Conservation (phyloP, 2,113 vertebrate species). For the Calidris pygmaea region DNA sequence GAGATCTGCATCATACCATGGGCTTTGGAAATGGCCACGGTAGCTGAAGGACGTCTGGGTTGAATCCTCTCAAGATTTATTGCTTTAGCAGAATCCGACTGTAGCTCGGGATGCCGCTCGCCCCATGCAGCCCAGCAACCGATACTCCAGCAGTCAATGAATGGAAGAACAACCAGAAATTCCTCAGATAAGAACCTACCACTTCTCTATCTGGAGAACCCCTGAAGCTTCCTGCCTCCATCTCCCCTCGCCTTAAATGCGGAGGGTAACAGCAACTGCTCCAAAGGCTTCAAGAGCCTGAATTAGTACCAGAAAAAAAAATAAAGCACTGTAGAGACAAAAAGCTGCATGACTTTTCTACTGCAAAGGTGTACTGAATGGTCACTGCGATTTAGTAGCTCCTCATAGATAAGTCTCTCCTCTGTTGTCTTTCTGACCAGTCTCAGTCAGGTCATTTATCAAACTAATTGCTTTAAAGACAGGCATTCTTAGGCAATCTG, state of each 20-base stretch:
- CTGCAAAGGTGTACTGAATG: not conserved
- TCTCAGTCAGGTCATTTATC: slow-evolving; percentile 40
- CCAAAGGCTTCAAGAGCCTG: not conserved
- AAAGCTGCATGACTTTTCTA: not conserved
- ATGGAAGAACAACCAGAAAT: not conserved
- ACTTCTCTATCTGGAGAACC: not conserved
- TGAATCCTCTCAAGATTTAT: not conserved
- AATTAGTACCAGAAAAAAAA: not conserved
- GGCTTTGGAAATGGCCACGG: not conserved
- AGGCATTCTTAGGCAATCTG: slow-evolving; percentile 68
- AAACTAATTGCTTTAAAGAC: slow-evolving; percentile 57
- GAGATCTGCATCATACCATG: not conserved
- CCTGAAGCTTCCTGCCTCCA: not conserved
- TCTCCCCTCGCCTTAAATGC: not conserved
- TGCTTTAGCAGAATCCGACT: not conserved
- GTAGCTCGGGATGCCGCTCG: not conserved
- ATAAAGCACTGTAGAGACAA: not conserved
- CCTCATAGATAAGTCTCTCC: not conserved
- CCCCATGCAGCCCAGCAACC: not conserved
- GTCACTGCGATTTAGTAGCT: not conserved
- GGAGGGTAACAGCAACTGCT: not conserved
- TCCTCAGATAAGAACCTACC: not conserved
- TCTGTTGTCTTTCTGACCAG: slow-evolving; percentile 28
- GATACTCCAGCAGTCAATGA: not conserved
- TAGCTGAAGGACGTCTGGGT: not conserved